Conservation (phyloP, 2,888 invertebrate species). For the Thyatira batis region DNA sequence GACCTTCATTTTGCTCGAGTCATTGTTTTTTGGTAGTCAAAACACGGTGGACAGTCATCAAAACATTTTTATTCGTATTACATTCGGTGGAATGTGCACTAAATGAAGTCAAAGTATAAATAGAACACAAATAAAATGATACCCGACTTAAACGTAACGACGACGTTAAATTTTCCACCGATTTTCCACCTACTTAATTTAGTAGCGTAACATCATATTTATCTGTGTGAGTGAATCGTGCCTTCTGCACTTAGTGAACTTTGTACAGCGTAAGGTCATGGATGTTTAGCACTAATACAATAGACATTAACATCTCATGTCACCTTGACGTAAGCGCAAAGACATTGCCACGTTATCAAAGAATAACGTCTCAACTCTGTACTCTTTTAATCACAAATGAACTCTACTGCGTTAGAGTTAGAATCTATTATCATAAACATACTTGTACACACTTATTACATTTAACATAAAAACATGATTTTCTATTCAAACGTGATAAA, state of each 20-base stretch:
- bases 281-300: constrained; percentile 77
- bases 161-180: constrained; percentile 35
- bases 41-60: constrained; percentile 31
- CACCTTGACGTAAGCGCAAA: constrained; percentile 77
- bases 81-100: constrained; percentile 15
- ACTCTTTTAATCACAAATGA: constrained; percentile 24
- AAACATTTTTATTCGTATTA: constrained; percentile 30
- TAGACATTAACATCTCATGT: constrained; percentile 77
- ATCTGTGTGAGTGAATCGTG: constrained; percentile 49
- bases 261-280: constrained; percentile 77
- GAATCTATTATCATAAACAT: constrained; percentile 39
- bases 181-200: constrained; percentile 43
- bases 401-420: constrained; percentile 40
- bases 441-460: constrained; percentile 29
- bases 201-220: constrained; percentile 30
- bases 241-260: constrained; percentile 73
- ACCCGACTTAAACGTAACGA: constrained; percentile 15
- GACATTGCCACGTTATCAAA: constrained; percentile 49
- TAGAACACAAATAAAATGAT: no score
- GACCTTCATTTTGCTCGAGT: constrained; percentile 48
- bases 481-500: constrained; percentile 21
- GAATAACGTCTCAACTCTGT: constrained; percentile 34
- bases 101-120: no score
- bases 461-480: constrained; percentile 32
- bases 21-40: constrained; percentile 35